Evolutionary conservation across 1,140 invertebrate genomes (phyloP).

Genomic region (Drosophila orena): DNA sequence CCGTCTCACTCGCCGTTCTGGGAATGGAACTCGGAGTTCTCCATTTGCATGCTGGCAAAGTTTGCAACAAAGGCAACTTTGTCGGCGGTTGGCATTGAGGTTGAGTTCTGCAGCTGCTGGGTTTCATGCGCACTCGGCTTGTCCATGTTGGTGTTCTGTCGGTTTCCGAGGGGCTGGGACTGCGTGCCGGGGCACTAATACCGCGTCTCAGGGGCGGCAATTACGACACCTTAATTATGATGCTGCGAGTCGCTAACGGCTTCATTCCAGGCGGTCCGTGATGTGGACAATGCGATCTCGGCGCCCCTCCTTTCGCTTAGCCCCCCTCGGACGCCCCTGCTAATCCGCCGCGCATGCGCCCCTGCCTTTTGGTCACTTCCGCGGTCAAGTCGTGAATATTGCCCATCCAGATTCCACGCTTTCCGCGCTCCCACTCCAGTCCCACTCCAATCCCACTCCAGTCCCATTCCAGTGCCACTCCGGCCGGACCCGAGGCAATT

Average conservation of each 20-base stretch:
- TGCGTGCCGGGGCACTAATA: conserved; percentile 71
- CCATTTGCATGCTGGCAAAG: conserved; percentile 46
- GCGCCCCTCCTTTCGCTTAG: not conserved
- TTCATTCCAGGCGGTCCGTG: conserved; percentile 78
- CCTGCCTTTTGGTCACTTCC: conserved; percentile 65
- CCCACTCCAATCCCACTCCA: not conserved
- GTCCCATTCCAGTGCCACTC: not conserved
- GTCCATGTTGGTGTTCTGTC: not conserved
- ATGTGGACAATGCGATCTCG: conserved; percentile 37
- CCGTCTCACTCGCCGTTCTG: conserved; percentile 1
- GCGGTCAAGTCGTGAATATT: conserved; percentile 54
- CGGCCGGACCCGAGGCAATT: not conserved
- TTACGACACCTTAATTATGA: conserved; percentile 61
- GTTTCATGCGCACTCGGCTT: not conserved
- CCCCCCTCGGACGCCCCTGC: not conserved
- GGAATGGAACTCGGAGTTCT: conserved; percentile 4
- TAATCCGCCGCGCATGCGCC: conserved; percentile 65
- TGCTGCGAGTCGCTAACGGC: conserved; percentile 55
- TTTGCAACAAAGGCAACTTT: conserved; percentile 45
- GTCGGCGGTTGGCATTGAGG: conserved; percentile 48
- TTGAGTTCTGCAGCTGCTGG: conserved; percentile 35
- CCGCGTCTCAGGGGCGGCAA: conserved; percentile 63
- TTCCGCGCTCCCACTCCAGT: no score
- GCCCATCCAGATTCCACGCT: conserved; percentile 14
- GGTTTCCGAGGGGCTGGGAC: not conserved